Evolutionary conservation across 2,113 vertebrate genomes (phyloP), one percentile per base, ranked within the genome.

Genomic region (Crotophaga sulcirostris): DNA sequence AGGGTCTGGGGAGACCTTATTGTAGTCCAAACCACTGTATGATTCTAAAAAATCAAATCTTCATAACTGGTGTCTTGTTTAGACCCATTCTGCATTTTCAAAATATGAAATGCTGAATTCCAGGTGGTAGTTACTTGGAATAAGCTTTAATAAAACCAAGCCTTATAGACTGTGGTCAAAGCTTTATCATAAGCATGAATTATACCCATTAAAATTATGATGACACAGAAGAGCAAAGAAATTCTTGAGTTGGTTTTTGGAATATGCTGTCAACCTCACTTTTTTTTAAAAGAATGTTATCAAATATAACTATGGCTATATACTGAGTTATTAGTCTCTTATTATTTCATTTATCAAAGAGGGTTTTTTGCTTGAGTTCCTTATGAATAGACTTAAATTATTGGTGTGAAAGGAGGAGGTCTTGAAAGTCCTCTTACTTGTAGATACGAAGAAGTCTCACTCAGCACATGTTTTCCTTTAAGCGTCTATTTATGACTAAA

Each of bases 1-100:
- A 38, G 9, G 24, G 8, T 3, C 20, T 1, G 1, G 29, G 16
- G 12, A 13, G 3, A 38, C 14, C 3, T 81, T 45, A 28, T 11
- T 74, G 33, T 9, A 25, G 9, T 38, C 16, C 40, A 60, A 55
- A 60, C 6, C 13, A 28, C 45, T 47, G 11, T 84, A 9, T 51
- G 23, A 36, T 78, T 74, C 14, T 78, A 29, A 85, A 82, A 72
- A 36, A 20, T 14, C 0, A 34, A 24, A 17, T 66, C 7, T 54
- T 64, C 78, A 1, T 36, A 25, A n/a, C 19, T 45, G 14, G 10
- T 75, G 9, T 64, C 19, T 69, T 91, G 16, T 51, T 74, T 60
- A 74, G 45, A 51, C 21, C 17, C 66, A 7, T 67, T 80, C 23
- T 72, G 21, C 8, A 24, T 84, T 92, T 96, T 84, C 28, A 85